phyloP scores from a whole-genome alignment of 2,113 vertebrate genomes.

The Tonatia bakeri region DNA sequence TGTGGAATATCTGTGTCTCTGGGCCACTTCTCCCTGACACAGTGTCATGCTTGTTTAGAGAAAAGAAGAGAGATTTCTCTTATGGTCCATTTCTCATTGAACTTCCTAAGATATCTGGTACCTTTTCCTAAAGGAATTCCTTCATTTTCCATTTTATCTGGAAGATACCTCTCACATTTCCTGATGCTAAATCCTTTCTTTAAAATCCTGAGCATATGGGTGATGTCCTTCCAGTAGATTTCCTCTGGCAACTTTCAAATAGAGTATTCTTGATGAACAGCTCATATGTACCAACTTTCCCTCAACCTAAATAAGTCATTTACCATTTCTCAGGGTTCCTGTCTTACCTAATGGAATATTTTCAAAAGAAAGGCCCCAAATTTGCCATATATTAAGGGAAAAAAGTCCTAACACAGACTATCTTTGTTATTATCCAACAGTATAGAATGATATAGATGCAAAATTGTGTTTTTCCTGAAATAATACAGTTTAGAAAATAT shows the following conservation, averaged over 20 bases:
- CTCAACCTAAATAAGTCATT: background rate
- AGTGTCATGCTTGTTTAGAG: background rate
- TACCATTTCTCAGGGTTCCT: background rate
- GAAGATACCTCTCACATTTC: background rate
- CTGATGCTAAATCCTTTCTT: background rate
- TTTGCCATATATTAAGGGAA: background rate
- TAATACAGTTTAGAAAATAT: background rate
- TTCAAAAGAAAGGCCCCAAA: background rate
- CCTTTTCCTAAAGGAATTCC: background rate
- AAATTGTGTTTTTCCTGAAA: constrained; percentile 14
- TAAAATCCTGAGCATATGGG: background rate
- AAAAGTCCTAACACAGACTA: background rate
- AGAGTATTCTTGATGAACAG: background rate
- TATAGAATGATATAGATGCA: background rate
- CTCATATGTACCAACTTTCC: background rate
- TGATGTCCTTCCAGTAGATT: background rate
- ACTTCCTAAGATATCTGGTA: background rate
- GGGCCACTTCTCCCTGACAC: background rate
- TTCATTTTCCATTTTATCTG: background rate
- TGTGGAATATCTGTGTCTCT: background rate
- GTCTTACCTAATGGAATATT: background rate
- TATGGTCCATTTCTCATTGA: background rate
- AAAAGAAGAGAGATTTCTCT: background rate
- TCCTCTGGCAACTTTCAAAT: background rate
- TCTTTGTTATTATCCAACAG: background rate